Evolutionary conservation across 2,113 vertebrate genomes (phyloP).

Genomic region (Astur gentilis): DNA sequence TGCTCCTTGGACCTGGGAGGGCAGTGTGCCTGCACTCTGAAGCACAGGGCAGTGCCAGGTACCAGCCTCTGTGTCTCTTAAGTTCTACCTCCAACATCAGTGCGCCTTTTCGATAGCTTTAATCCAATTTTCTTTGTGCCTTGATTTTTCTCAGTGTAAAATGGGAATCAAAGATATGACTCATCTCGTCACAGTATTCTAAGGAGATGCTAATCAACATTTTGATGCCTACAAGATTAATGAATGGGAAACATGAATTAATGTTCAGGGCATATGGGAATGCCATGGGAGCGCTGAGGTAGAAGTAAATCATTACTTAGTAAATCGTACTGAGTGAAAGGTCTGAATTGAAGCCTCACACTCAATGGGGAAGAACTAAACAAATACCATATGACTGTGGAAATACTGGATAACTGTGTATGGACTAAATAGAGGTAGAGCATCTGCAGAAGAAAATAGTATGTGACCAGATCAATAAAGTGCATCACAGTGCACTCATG

Average conservation of each 20-base stretch:
- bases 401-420: neutral
- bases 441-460: neutral
- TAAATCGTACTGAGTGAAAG: neutral
- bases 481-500: neutral
- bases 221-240: neutral
- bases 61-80: neutral
- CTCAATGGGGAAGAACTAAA: neutral
- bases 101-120: neutral
- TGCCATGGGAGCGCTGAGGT: neutral
- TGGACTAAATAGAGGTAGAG: neutral
- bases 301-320: slow-evolving; percentile 19
- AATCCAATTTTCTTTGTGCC: neutral
- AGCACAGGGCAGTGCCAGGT: neutral
- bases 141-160: neutral
- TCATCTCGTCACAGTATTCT: neutral
- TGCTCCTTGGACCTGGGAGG: rapidly evolving
- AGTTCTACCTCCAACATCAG: neutral
- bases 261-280: neutral
- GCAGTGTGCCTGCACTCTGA: rapidly evolving
- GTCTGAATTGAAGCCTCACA: neutral
- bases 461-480: neutral
- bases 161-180: neutral
- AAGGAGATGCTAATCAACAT: neutral
- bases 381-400: neutral
- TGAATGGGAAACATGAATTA: neutral